Base-by-base conservation (phyloP, 2,113 vertebrate species). In the Paratilapia polleni region DNA sequence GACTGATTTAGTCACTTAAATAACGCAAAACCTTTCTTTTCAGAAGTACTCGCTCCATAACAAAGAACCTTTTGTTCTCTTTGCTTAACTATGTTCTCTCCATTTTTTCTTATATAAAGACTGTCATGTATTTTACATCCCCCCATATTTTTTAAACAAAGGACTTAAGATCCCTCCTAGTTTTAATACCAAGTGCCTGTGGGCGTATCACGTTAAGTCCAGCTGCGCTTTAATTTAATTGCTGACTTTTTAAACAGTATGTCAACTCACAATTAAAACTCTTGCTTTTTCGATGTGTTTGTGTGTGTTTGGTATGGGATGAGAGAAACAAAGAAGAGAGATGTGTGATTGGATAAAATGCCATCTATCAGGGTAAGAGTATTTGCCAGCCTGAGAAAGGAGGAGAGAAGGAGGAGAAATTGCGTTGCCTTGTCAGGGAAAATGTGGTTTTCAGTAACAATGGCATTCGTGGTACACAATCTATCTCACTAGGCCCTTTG, bases 361-460 rank as follows among this genome's bases (percentile, higher is more conserved):
- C 74, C 43, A 92, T 92, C 83, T 88, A 92, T 94, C 94, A 92
- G 80, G 24, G 47, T 88, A 77, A 86, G 88, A 85, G 79, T 80
- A 89, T 94, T 91, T 92, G 87, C 91, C 89, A 89, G 78, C 75
- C 83, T 75, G 84, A 90, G 80, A 80, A 82, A 85, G 80, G 77
- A 81, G 85, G 86, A 84, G 82, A 81, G 52, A 63, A 79, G 86
- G 87, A 91, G 89, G 86, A 91, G 89, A 82, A 93, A 89, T 83
- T 47, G 79, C 24, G 12, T 52, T 89, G 91, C 83, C 88, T 89
- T 93, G 90, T 93, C 93, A 93, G 82, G 82, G 84, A 88, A 94
- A 94, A 94, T 94, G 88, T 92, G 88, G 85, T 91, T 93, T 91
- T 93, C 92, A 90, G 84, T 91, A 85, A 92, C 91, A 92, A 92